Conservation (phyloP, 1,140 invertebrate genomes). For the Vanessa tameamea region DNA sequence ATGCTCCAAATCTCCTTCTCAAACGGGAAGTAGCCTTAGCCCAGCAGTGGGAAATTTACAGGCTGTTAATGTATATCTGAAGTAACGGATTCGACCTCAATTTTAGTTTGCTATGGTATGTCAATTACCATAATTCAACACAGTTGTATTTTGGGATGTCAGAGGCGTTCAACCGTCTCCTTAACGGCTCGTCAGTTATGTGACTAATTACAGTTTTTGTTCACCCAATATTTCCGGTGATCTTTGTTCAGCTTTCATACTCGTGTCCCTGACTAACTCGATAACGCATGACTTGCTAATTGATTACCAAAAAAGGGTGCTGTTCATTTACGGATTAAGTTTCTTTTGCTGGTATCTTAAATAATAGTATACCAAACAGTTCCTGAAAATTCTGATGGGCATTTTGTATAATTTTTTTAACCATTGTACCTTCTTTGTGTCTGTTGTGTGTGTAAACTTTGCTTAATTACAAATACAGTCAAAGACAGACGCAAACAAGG, state of each 20-base stretch:
- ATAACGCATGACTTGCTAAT: conserved; percentile 12
- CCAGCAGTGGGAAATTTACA: too few species aligned
- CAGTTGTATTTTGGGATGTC: conserved; percentile 12
- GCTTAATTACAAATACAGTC: too few species aligned
- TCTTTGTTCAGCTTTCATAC: conserved; percentile 15
- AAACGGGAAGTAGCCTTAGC: too few species aligned
- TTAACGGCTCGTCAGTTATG: conserved; percentile 44
- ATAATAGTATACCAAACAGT: too few species aligned
- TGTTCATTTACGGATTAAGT: neutral
- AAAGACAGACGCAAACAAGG: too few species aligned
- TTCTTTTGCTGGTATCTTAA: too few species aligned
- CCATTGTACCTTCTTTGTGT: too few species aligned
- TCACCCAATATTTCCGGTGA: conserved; percentile 22
- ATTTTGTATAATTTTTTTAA: too few species aligned
- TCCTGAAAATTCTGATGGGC: too few species aligned
- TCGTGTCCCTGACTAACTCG: neutral
- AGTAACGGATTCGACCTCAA: neutral
- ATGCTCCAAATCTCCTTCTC: too few species aligned
- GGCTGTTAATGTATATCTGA: too few species aligned
- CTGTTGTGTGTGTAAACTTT: too few species aligned
- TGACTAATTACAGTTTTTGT: conserved; percentile 55
- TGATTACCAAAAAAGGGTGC: neutral
- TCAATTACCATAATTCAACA: neutral
- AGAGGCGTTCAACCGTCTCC: conserved; percentile 37
- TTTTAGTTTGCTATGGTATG: conserved; percentile 1